Evolutionary conservation across 2,888 invertebrate species (phyloP).

Genomic region (Brachyptera putata): DNA sequence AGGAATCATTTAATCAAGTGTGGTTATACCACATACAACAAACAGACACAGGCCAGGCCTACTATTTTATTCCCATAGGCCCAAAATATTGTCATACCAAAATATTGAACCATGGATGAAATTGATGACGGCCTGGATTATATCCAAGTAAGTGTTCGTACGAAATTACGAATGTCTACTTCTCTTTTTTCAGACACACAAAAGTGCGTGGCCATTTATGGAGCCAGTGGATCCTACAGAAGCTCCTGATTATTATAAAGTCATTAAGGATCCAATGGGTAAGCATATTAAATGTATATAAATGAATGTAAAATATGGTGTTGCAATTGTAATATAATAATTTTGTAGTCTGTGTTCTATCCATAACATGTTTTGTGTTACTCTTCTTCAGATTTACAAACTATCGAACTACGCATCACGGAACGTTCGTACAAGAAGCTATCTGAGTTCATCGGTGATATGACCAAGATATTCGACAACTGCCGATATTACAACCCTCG

Average conservation of each 20-base stretch:
- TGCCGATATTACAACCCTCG: slow-evolving; percentile 96
- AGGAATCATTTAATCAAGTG: too few species aligned
- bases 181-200: slow-evolving; percentile 65
- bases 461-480: slow-evolving; percentile 98
- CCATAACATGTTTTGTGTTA: slow-evolving; percentile 36
- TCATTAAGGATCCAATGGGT: slow-evolving; percentile 96
- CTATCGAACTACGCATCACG: slow-evolving; percentile 82
- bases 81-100: too few species aligned
- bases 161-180: too few species aligned
- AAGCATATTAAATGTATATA: too few species aligned
- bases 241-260: slow-evolving; percentile 95
- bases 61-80: too few species aligned
- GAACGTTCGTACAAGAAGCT: slow-evolving; percentile 78
- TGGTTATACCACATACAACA: too few species aligned
- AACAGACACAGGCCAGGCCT: too few species aligned
- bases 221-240: slow-evolving; percentile 94
- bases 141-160: too few species aligned
- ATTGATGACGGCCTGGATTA: too few species aligned
- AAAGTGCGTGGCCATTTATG: slow-evolving; percentile 97
- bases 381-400: slow-evolving; percentile 89
- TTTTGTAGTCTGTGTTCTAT: slow-evolving; percentile 18
- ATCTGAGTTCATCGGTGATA: slow-evolving; percentile 94
- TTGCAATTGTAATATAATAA: slow-evolving; percentile 13
- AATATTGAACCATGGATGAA: too few species aligned
- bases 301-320: too few species aligned